Percentiles rank a stretch among this genome's conserved stretches.
These are phyloP conservation scores for Cheilinus undulatus DNA, from an alignment of 2,113 vertebrate species.

Conservation along the genomic window DNA sequence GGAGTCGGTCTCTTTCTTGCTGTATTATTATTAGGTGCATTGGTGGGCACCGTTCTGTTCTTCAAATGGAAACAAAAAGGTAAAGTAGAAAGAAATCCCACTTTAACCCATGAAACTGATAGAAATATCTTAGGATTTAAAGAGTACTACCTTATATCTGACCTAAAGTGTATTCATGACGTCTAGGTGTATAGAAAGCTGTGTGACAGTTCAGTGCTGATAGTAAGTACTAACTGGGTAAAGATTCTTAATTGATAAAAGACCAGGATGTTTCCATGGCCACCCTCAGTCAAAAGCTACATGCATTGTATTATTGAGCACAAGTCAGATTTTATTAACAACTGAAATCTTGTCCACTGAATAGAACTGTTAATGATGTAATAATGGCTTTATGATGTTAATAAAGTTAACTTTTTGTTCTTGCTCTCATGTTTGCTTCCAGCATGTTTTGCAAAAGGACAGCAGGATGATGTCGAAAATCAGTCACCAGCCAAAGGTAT, in stretches of 20 bases:
- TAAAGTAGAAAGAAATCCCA: conserved; percentile 2
- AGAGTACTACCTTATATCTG: no score
- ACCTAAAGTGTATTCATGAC: no score
- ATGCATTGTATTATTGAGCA: no score
- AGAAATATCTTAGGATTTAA: not conserved
- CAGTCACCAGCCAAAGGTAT: not conserved
- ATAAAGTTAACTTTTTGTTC: not conserved
- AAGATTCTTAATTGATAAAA: not conserved
- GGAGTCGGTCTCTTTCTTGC: not conserved
- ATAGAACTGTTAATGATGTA: no score
- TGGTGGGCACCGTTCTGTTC: not conserved
- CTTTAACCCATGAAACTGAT: not conserved
- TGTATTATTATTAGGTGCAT: rapidly evolving
- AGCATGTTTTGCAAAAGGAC: conserved; percentile 18
- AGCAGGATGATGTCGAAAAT: not conserved
- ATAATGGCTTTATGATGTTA: no score
- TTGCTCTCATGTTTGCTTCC: not conserved
- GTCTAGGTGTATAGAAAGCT: not conserved
- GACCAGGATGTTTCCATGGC: not conserved
- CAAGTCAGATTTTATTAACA: no score
- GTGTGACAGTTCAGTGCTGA: not conserved
- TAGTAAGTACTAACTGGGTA: not conserved
- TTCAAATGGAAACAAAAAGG: conserved; percentile 18
- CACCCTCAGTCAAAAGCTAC: no score
- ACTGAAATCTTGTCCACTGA: not conserved